Evolutionary conservation across 1,140 invertebrate species (phyloP).

Genomic region (Heterodera schachtii): DNA sequence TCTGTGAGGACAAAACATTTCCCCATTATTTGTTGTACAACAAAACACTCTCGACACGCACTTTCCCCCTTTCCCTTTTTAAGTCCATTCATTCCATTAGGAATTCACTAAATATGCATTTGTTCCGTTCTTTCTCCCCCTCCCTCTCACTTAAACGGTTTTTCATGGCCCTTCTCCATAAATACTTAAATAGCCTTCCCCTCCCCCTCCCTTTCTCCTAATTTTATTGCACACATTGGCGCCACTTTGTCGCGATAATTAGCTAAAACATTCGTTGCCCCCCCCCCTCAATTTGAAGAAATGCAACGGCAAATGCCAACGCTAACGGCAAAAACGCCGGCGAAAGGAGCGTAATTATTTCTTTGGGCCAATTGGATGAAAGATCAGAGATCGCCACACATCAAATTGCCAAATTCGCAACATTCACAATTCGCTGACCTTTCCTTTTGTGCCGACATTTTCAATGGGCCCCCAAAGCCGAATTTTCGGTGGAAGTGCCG

Average conservation of each 20-base stretch:
- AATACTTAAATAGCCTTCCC: neutral
- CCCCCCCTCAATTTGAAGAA: neutral
- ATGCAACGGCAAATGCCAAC: constrained; percentile 11
- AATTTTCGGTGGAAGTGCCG: neutral
- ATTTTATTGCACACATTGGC: constrained; percentile 1
- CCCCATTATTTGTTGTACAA: too few species aligned
- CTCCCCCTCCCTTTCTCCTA: neutral
- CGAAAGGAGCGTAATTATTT: neutral
- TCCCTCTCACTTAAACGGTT: neutral
- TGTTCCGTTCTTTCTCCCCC: neutral
- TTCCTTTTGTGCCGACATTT: neutral
- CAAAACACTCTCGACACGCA: too few species aligned
- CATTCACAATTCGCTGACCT: neutral
- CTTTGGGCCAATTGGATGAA: neutral
- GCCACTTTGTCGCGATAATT: neutral
- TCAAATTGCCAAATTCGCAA: neutral
- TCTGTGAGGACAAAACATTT: too few species aligned
- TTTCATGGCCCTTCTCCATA: neutral
- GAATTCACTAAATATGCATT: neutral
- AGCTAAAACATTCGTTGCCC: neutral
- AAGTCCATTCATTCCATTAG: neutral
- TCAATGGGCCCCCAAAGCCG: constrained; percentile 12
- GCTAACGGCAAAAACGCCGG: neutral
- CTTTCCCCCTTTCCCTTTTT: neutral
- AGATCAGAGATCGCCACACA: neutral